These are phyloP conservation scores for Agapornis roseicollis DNA, from an alignment of 2,113 vertebrate genomes.

Conservation along the genomic window DNA sequence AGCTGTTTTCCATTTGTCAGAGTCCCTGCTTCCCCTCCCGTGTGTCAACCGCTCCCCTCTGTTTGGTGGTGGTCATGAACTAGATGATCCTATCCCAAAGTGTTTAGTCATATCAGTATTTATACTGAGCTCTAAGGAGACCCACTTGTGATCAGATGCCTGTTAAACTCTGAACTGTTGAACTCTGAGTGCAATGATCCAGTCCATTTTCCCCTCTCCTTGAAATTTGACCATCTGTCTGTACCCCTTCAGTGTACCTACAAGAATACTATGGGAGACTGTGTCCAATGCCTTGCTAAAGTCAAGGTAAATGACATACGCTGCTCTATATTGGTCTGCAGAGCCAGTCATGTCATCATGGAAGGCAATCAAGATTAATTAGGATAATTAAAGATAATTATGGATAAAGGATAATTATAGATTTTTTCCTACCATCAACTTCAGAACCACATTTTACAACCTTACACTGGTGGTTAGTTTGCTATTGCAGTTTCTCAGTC, in stretches of 20 bases:
- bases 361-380: conserved; percentile 60
- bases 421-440: conserved; percentile 30
- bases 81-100: background rate
- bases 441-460: conserved; percentile 25
- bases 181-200: background rate
- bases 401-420: conserved; percentile 60
- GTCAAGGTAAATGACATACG: background rate
- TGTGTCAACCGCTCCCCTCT: background rate
- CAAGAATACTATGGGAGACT: background rate
- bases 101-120: background rate
- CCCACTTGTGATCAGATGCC: background rate
- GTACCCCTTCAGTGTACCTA: background rate
- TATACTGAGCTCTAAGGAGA: background rate
- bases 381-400: conserved; percentile 61
- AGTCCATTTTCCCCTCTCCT: background rate
- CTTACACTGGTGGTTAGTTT: background rate
- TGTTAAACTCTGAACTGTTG: background rate
- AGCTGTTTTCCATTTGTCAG: background rate
- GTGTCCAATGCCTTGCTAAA: background rate
- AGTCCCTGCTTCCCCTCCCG: background rate
- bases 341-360: background rate
- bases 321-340: background rate
- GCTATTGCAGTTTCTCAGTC: background rate
- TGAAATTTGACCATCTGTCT: background rate
- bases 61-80: background rate